phyloP scores from a whole-genome alignment of 2,888 invertebrate species.

The Amphipoea oculea region DNA sequence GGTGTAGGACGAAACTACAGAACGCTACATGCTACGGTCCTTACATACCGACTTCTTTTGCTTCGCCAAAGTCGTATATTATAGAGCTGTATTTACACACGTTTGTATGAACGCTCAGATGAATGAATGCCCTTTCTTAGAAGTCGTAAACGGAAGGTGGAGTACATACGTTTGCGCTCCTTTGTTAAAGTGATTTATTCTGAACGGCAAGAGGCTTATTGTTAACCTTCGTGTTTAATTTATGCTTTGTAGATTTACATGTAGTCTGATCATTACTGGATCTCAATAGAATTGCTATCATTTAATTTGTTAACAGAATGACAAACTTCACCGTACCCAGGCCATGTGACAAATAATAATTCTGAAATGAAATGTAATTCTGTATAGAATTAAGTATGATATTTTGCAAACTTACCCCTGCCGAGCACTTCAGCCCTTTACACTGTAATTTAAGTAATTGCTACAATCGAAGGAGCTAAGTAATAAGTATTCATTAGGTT shows the following conservation, averaged over 20 bases:
- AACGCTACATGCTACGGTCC: not conserved
- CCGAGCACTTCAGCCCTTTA: slow-evolving; percentile 37
- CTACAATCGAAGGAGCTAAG: not conserved
- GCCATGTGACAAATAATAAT: not conserved
- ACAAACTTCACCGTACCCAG: not conserved
- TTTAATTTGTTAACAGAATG: not conserved
- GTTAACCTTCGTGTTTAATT: slow-evolving; percentile 51
- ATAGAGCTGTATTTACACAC: slow-evolving; percentile 14
- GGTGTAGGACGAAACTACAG: not conserved
- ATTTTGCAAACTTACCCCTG: slow-evolving; percentile 49
- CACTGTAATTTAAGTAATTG: slow-evolving; percentile 44
- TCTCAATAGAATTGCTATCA: no score
- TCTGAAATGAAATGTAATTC: no score
- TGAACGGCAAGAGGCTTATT: slow-evolving; percentile 47
- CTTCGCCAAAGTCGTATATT: not conserved
- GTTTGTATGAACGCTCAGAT: slow-evolving; percentile 30
- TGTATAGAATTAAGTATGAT: not conserved
- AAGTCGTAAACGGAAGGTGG: slow-evolving; percentile 49
- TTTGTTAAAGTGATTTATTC: slow-evolving; percentile 60
- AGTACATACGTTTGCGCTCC: slow-evolving; percentile 43
- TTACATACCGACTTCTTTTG: not conserved
- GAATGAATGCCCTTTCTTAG: slow-evolving; percentile 53
- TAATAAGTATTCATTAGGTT: not conserved
- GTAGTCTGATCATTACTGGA: slow-evolving; percentile 4
- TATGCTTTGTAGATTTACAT: slow-evolving; percentile 46